Base-by-base conservation (phyloP, 2,888 invertebrate species). In the Chirona hameri region DNA sequence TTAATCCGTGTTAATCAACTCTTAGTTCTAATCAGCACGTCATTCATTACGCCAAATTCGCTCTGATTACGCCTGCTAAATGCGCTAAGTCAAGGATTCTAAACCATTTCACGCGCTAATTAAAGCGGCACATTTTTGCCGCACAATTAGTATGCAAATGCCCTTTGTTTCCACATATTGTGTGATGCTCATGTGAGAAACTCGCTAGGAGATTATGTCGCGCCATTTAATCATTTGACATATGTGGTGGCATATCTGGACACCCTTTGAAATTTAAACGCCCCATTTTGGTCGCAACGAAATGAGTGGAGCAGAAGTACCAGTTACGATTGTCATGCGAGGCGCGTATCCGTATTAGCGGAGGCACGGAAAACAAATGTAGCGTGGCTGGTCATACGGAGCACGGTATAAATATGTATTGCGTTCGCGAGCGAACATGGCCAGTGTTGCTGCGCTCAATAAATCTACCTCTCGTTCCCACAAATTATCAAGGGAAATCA, bases 1-100 rank as follows among this genome's bases (percentile, higher is more conserved):
- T 76, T 76, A 76, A 76, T 76, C 76, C 76, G 76, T 76, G 76
- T 76, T 76, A 76, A 76, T 76, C 76, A 76, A 76, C 76, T 76
- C 76, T 76, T 39, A 24, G 46, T 46, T 24, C 76, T 76, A 76
- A 76, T 76, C 76, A 76, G 76, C 76, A 76, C 76, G 46, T 46
- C 76, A 76, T 76, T 76, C 76, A 76, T 76, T 76, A 76, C 76
- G 76, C 7, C 39, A 76, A 76, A 76, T 76, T 21, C 76, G 76
- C 46, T 21, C 76, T 76, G 76, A 76, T 76, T 39, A 46, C 24
- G 76, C 27, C 46, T 46, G 46, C 7, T 24, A 46, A 76, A 46
- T 12, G 76, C 76, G 46, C 76, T 46, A 76, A 76, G 46, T 46
- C 76, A 24, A 46, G 76, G 31, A 76, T 76, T 76, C 76, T 76